Conservation (phyloP, 1,140 invertebrate genomes). For the Drosophila nannoptera region DNA sequence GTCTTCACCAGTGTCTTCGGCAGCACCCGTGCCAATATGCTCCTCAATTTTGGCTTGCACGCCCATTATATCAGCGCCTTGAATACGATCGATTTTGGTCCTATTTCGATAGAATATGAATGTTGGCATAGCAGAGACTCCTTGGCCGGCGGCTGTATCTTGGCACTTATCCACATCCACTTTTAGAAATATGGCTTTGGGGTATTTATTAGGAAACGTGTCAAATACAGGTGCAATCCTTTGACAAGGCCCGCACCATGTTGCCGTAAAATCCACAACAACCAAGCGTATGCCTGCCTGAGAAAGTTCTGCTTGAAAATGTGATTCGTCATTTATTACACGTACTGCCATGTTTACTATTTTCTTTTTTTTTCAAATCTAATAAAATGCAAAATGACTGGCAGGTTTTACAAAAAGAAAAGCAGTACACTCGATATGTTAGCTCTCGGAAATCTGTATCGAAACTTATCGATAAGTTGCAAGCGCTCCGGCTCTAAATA, state of each 20-base stretch:
- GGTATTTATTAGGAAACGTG: conserved; percentile 90
- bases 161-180: conserved; percentile 95
- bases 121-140: conserved; percentile 97
- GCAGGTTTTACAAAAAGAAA: conserved; percentile 25
- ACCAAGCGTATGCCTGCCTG: conserved; percentile 92
- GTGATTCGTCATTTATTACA: conserved; percentile 83
- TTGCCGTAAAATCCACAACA: conserved; percentile 95
- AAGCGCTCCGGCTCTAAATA: conserved; percentile 35
- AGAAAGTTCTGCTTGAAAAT: conserved; percentile 90
- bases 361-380: conserved; percentile 18
- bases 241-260: conserved; percentile 96
- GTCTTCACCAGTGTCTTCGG: conserved; percentile 85
- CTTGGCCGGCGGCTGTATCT: conserved; percentile 90
- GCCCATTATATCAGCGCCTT: conserved; percentile 89
- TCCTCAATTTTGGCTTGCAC: conserved; percentile 95
- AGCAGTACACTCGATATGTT: conserved; percentile 15
- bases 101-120: conserved; percentile 97
- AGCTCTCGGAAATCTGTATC: neutral
- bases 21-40: conserved; percentile 86
- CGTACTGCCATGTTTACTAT: conserved; percentile 71
- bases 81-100: conserved; percentile 88
- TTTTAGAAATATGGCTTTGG: conserved; percentile 94
- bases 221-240: conserved; percentile 95
- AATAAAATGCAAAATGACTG: conserved; percentile 27
- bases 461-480: conserved; percentile 20